Conservation (phyloP, 2,797 vertebrate genomes). For the Dallia pectoralis region DNA sequence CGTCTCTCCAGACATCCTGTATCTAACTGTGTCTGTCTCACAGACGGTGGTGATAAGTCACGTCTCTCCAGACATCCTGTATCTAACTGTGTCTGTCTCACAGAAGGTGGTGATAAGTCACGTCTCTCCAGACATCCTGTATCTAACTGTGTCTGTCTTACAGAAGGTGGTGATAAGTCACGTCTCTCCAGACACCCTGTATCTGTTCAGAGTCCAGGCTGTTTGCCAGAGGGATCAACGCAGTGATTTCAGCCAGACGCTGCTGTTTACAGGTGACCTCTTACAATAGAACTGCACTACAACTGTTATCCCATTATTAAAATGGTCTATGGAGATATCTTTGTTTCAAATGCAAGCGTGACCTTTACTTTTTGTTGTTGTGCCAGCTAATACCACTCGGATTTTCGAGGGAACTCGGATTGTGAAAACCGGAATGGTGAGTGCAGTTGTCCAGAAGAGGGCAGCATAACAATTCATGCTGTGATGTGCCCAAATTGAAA, state of each 20-base stretch:
- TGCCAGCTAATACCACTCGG: constrained; percentile 91
- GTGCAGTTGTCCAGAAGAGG: constrained; percentile 37
- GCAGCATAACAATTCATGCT: neutral
- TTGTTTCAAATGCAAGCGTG: neutral
- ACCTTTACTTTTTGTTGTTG: neutral
- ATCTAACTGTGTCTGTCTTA: neutral
- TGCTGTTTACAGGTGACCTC: constrained; percentile 92
- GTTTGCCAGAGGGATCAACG: constrained; percentile 94
- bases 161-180: constrained; percentile 96
- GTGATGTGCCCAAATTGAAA: neutral
- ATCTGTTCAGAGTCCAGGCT: constrained; percentile 98
- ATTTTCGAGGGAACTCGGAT: constrained; percentile 98
- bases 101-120: too few relatives aligned
- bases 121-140: too few relatives aligned
- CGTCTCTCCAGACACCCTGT: constrained; percentile 92
- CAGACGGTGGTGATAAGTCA: neutral
- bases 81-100: too few relatives aligned
- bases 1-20: neutral
- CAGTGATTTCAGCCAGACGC: constrained; percentile 98
- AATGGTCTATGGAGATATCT: neutral
- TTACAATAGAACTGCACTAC: neutral
- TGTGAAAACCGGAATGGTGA: constrained; percentile 98
- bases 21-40: too few relatives aligned
- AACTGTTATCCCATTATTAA: neutral
- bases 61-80: constrained; percentile 37